Base-by-base conservation (phyloP, 1,140 invertebrate genomes). In the Bombus pyrosoma region DNA sequence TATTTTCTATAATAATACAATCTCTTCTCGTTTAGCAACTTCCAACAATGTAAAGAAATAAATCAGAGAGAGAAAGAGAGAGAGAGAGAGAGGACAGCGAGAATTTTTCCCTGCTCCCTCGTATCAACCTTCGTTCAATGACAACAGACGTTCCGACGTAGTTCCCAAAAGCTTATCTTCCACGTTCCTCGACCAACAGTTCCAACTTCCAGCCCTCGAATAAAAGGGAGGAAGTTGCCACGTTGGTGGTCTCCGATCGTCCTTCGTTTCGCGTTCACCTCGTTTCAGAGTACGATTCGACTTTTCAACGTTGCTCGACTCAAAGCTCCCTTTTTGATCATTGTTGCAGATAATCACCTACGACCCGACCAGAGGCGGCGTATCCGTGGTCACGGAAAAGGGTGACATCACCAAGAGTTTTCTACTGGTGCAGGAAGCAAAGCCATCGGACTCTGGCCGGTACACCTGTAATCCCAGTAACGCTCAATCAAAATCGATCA, bases 401-500 rank as follows among this genome's bases (percentile, higher is more conserved):
- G 97, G 97, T n/a, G 97, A 97, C 91, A 98, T 96, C 28, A 98
- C 98, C 47, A 97, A 97, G 79, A 98, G 97, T 86, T 98, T 97
- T 93, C 96, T 98, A 83, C 96, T 98, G 69, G 97, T 98, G 88
- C 97, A 98, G 94, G 97, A 97, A 92, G 97, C 97, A 13, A 96
- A 96, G 90, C 96, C 97, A 68, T 96, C 97, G 39, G 98, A 98
- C 94, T 97, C 97, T 25, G 97, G 97, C 78, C 97, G 96, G 87
- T 98, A 98, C 95, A 97, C 97, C 91, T 98, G 97, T 95, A 98
- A 98, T 95, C 97, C 98, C 91, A 98, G 97, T 95, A 98, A 98
- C 95, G 97, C 98, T 90, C 97, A 98, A 95, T 96, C 97, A 53
- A 98, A 98, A 94, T 98, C 97, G 93, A 97, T 98, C 89, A 97